A percentile compares a stretch with the other conserved stretches of the same genome.
phyloP scores from a whole-genome alignment of 1,140 invertebrate species.

The Eueides isabella region DNA sequence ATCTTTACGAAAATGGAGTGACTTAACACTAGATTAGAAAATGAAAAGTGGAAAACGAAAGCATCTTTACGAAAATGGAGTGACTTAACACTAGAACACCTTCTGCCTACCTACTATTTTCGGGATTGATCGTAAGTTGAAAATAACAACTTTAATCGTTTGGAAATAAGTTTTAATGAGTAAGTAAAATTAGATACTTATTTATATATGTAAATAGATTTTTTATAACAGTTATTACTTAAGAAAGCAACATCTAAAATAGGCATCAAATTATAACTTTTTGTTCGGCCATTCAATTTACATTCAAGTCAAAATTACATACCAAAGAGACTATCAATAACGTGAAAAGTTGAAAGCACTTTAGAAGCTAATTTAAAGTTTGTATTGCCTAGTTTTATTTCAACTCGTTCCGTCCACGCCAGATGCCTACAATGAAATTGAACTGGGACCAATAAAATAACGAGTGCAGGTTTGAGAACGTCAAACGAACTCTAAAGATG shows the following conservation, averaged over 20 bases:
- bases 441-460: conserved; percentile 36
- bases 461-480: conserved; percentile 32
- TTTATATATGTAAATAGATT: neutral
- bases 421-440: conserved; percentile 36
- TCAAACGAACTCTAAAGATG: conserved; percentile 46
- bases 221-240: neutral
- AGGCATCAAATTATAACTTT: neutral
- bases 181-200: neutral
- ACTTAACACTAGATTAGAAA: too few species aligned
- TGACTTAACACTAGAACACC: too few species aligned
- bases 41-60: too few species aligned
- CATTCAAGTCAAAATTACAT: neutral
- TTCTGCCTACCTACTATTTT: too few species aligned
- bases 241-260: neutral
- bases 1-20: too few species aligned
- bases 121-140: too few species aligned
- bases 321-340: neutral
- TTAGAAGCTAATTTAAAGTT: conserved; percentile 19
- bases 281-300: neutral
- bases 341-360: neutral
- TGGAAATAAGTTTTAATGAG: neutral
- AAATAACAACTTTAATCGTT: neutral
- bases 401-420: conserved; percentile 23
- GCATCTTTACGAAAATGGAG: too few species aligned
- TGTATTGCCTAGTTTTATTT: conserved; percentile 25